Base-by-base conservation (phyloP, 2,113 vertebrate species). In the Chelonoidis abingdonii region DNA sequence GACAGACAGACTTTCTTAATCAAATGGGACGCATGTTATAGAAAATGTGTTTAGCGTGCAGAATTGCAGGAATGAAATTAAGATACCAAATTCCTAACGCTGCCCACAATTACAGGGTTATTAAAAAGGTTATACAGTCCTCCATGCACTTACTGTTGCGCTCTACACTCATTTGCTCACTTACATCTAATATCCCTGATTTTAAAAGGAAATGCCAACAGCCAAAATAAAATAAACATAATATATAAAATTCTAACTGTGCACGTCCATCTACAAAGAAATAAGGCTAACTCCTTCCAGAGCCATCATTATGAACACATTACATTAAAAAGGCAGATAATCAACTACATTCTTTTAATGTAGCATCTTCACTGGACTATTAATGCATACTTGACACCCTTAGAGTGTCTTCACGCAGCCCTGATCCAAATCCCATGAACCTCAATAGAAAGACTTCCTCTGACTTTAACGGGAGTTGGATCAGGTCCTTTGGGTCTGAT, bases 131-230 rank as follows among this genome's bases (percentile, higher is more conserved):
- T 72, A 44, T 44, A 44, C 24, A 76, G 12, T 52, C 88, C 31
- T 94, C 57, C 81, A 92, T 88, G 78, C 8, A 69, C 57, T n/a
- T 56, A 41, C 16, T 83, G 41, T 5, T 87, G 84, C 25, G 62
- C 16, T 93, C 38, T 25, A 14, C 81, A 53, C 1, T 16, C 10
- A 47, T 7, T 31, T n/a, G 14, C 25, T 80, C 86, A 84, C 62
- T 69, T 91, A 65, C 0, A 93, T 27, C 19, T 83, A 79, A 94
- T 92, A 59, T 65, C 50, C n/a, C 41, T 24, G 91, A 41, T 83
- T 95, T 78, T 54, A 87, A 90, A 47, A 93, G 82, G 54, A 93
- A 90, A 93, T 38, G 86, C 25, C 49, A 44, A 38, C 24, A 94
- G 47, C 17, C 3, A n/a, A 69, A n/a, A 69, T 65, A 35, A 65